phyloP scores from a whole-genome alignment of 2,888 invertebrate species.

The Zhengitettix transpicula region DNA sequence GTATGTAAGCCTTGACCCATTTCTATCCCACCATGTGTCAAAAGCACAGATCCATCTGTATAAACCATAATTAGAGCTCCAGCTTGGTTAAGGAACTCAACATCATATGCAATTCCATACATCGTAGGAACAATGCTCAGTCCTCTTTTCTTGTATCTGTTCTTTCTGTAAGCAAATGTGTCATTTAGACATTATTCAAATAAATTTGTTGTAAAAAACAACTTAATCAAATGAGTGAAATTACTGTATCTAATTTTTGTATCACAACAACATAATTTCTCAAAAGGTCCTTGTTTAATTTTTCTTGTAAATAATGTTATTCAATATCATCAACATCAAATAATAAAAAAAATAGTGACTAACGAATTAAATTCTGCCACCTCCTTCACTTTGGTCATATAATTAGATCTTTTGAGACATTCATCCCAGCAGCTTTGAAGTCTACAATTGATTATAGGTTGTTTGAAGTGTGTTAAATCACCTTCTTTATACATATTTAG shows the following conservation, averaged over 20 bases:
- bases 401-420: conserved; percentile 50
- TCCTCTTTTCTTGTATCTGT: conserved; percentile 78
- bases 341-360: conserved; percentile 12
- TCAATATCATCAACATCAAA: not conserved
- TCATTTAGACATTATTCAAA: not conserved
- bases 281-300: too few relatives aligned
- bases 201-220: too few relatives aligned
- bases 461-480: conserved; percentile 60
- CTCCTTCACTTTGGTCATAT: conserved; percentile 34
- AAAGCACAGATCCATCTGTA: conserved; percentile 69
- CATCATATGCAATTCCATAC: conserved; percentile 70
- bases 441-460: conserved; percentile 54
- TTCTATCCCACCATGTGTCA: conserved; percentile 87
- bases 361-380: conserved; percentile 58
- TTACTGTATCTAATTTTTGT: too few relatives aligned
- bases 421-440: conserved; percentile 62
- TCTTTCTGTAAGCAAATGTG: conserved; percentile 30
- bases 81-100: conserved; percentile 61
- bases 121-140: conserved; percentile 66
- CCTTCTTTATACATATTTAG: conserved; percentile 71
- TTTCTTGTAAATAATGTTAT: not conserved
- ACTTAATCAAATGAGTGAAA: too few relatives aligned
- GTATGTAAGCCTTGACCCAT: conserved; percentile 96
- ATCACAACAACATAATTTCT: too few relatives aligned
- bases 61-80: conserved; percentile 82